Percentiles rank a stretch among this genome's conserved stretches.
These are phyloP conservation scores for Macrotrachela quadricornifera DNA, from an alignment of 1,140 invertebrate genomes.

Conservation along the genomic window DNA sequence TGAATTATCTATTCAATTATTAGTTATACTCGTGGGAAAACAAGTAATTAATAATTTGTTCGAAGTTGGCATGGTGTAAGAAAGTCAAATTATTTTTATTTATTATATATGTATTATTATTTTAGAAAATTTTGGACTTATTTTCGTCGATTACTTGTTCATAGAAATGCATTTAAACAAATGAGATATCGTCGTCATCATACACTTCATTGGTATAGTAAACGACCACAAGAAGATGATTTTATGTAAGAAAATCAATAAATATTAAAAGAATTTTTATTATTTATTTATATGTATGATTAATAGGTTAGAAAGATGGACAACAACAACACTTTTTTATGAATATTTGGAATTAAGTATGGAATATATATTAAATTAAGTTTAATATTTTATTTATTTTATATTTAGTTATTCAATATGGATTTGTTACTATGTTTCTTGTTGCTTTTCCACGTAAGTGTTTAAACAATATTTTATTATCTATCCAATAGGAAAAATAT, in stretches of 20 bases:
- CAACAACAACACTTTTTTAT: background rate
- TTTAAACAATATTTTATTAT: too few relatives aligned
- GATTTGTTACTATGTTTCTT: constrained; percentile 63
- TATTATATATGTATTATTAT: too few relatives aligned
- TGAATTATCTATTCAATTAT: background rate
- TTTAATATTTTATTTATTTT: background rate
- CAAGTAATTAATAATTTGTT: background rate
- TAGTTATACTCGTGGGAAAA: background rate
- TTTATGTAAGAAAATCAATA: too few relatives aligned
- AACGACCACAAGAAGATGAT: too few relatives aligned
- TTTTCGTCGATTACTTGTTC: too few relatives aligned
- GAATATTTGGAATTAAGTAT: background rate
- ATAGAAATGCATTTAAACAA: too few relatives aligned
- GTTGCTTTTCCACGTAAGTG: constrained; percentile 44
- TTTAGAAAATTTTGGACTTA: too few relatives aligned
- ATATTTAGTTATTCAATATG: constrained; percentile 43
- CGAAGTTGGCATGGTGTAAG: background rate
- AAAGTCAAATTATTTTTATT: too few relatives aligned
- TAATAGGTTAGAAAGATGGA: background rate
- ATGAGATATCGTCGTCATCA: too few relatives aligned
- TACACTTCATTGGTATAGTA: too few relatives aligned
- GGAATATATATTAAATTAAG: background rate
- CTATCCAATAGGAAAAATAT: too few relatives aligned
- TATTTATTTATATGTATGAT: background rate
- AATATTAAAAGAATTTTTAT: too few relatives aligned